Evolutionary conservation across 2,113 vertebrate species (phyloP).

Genomic region (Nestor notabilis): DNA sequence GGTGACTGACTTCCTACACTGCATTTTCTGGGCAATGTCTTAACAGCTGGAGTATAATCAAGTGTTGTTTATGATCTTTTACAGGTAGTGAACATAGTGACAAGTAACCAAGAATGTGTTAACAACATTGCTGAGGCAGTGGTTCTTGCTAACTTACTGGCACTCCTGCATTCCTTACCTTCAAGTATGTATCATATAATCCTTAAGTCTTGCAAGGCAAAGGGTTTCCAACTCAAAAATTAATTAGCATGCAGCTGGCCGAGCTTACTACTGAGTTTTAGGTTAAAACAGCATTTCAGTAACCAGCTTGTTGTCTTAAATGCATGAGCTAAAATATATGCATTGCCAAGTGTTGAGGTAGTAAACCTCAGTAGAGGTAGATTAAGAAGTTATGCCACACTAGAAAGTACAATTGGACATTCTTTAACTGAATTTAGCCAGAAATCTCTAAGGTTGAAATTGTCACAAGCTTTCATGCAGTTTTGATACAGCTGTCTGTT

Average conservation of each 20-base stretch:
- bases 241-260: background rate
- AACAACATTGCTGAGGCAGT: constrained; percentile 94
- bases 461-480: background rate
- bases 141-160: constrained; percentile 91
- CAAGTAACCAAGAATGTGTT: constrained; percentile 96
- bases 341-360: background rate
- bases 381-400: background rate
- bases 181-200: constrained; percentile 84
- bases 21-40: background rate
- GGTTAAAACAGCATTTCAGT: background rate
- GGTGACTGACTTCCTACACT: background rate
- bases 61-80: constrained; percentile 37
- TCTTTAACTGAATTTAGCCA: background rate
- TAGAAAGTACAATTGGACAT: background rate
- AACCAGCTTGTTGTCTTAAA: background rate
- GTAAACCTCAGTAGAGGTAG: background rate
- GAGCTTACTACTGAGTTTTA: background rate
- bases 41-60: background rate
- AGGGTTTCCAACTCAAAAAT: background rate
- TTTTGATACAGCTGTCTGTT: background rate
- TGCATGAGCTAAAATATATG: background rate
- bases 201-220: background rate
- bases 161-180: constrained; percentile 94
- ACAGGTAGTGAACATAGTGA: constrained; percentile 97
- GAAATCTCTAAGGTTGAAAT: background rate